Base-by-base conservation (phyloP, 1,140 invertebrate species). In the Adoxophyes honmai region DNA sequence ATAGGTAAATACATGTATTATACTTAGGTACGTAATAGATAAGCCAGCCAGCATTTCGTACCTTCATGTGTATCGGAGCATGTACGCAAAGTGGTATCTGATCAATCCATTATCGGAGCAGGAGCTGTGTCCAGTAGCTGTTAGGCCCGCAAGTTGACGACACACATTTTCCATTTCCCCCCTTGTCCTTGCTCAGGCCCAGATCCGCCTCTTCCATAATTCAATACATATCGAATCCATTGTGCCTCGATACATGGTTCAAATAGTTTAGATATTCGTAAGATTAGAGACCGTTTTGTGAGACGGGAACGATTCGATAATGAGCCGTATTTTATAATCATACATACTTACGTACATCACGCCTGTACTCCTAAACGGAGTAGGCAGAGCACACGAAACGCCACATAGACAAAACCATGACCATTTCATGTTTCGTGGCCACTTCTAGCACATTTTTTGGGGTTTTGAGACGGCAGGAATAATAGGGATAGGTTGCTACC, bases 161-260 rank as follows among this genome's bases (percentile, higher is more conserved):
- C 84, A 84, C 74, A 81, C 73, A 84, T 84, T 84, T 85, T 82
- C 81, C 81, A 85, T 87, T 87, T 80, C 75, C 80, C 73, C 73
- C 63, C 71, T 72, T 75, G 71, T 78, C 70, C 71, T 78, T 64
- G 69, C 68, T 62, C 66, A 73, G 75, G 73, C 73, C 68, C 71
- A 82, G 71, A 73, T 75, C 67, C 65, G 63, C 67, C 68, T 68
- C 70, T 73, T 71, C 73, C 75, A 86, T 83, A 81, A 81, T 81
- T 86, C 75, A 83, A 82, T 83, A 70, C 74, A 79, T 73, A 81
- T 68, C 60, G 68, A 81, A 78, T 78, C 67, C 69, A 81, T 79
- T 81, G 75, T 75, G 61, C 37, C 52, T 14, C 57, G 61, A 66
- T 71, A 66, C 59, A 68, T 9, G 39, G 4, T 42, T 4, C 3